Evolutionary conservation across 2,888 invertebrate genomes (phyloP).

Genomic region (Pristionchus fissidentatus): DNA sequence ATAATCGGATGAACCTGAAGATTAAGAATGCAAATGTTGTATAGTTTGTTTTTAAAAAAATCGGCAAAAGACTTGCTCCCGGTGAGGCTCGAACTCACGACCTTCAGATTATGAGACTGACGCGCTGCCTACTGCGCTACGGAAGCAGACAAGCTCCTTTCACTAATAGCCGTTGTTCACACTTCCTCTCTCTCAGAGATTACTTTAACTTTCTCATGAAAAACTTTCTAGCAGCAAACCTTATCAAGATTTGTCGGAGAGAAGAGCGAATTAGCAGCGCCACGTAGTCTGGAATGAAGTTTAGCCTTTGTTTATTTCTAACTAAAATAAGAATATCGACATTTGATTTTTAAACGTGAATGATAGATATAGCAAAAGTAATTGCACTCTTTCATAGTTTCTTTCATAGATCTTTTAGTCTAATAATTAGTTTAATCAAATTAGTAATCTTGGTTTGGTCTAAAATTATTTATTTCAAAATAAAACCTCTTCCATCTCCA

Average conservation of each 20-base stretch:
- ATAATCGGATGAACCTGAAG: conserved; percentile 20
- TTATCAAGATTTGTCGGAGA: conserved; percentile 33
- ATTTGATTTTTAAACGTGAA: no score
- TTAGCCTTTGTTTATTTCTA: no score
- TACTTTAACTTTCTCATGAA: not conserved
- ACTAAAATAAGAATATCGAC: no score
- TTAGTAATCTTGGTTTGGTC: no score
- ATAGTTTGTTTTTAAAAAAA: not conserved
- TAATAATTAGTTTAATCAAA: no score
- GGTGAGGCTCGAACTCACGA: conserved; percentile 95
- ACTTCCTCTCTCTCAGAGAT: not conserved
- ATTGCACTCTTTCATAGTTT: no score
- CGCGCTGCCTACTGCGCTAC: conserved; percentile 87
- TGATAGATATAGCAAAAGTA: no score
- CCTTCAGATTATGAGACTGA: conserved; percentile 93
- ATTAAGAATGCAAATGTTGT: not conserved
- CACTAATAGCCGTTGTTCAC: not conserved
- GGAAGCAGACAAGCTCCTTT: conserved; percentile 52
- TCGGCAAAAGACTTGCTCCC: conserved; percentile 58
- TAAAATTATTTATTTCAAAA: not conserved
- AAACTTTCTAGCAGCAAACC: not conserved
- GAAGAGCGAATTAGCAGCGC: conserved; percentile 22
- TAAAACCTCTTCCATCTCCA: conserved; percentile 17
- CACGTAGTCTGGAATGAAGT: conserved; percentile 12
- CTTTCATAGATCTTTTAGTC: no score